phyloP scores from a whole-genome alignment of 2,888 invertebrate genomes.

The Cataglyphis altisquamis region DNA sequence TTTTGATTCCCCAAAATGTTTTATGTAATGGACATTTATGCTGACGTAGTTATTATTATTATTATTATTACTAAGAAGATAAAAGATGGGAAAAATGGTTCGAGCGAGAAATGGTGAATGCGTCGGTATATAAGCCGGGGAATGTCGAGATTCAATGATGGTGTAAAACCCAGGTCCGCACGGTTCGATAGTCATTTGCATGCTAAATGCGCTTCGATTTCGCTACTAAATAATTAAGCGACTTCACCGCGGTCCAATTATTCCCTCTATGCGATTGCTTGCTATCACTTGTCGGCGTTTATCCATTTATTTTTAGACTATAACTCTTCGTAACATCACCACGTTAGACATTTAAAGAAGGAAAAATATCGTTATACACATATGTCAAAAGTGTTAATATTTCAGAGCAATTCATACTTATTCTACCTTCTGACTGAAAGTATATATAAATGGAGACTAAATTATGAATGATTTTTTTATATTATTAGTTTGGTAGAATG shows the following conservation, averaged over 20 bases:
- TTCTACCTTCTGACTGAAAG: not conserved
- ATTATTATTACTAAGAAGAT: not conserved
- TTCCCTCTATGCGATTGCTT: slow-evolving; percentile 33
- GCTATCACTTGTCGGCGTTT: slow-evolving; percentile 27
- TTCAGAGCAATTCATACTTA: not conserved
- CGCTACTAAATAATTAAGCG: slow-evolving; percentile 76
- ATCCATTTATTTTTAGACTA: slow-evolving; percentile 43
- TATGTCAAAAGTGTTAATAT: not conserved
- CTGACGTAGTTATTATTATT: not conserved
- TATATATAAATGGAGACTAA: not conserved
- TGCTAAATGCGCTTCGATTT: slow-evolving; percentile 78
- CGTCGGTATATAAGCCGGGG: slow-evolving; percentile 42
- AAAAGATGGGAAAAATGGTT: slow-evolving; percentile 18
- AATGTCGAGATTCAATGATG: slow-evolving; percentile 64
- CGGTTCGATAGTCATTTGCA: slow-evolving; percentile 79
- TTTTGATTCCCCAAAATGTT: not conserved
- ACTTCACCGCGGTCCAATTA: slow-evolving; percentile 47
- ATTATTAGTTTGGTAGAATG: not conserved
- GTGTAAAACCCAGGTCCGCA: slow-evolving; percentile 70
- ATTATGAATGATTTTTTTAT: not conserved
- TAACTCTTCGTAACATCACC: not conserved
- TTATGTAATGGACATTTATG: not conserved
- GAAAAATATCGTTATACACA: not conserved
- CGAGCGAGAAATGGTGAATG: slow-evolving; percentile 28
- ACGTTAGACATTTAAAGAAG: not conserved